Base-by-base conservation (phyloP, 2,797 vertebrate genomes). In the Brachyrhaphis roseni region DNA sequence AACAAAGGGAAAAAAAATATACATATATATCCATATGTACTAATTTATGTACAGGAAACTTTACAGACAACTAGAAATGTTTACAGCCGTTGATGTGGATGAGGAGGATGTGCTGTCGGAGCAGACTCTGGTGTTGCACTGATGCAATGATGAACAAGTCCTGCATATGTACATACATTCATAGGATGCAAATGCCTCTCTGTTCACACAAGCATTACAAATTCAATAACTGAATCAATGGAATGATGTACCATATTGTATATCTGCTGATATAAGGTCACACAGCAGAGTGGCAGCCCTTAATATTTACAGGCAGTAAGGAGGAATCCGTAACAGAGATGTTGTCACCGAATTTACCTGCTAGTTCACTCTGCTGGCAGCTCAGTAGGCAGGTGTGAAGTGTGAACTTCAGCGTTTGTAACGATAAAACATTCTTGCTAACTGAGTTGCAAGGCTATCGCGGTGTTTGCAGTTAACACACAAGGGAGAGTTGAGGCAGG, bases 151-250 rank as follows among this genome's bases (percentile, higher is more conserved):
- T 96, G 93, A 95, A 96, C 96, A 97, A 23, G 80, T 92, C 91
- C 96, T 96, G 96, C 31, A 64, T 97, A 97, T 98, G 97, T 97
- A 97, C 97, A 98, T 97, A 98, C 97, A 98, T 98, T 98, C 97
- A 98, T 97, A 97, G 96, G 96, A 97, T 97, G 97, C 91, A 95
- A 95, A 96, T 95, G 96, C 95, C 93, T 95, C 95, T 96, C 95
- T 96, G 93, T 94, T 91, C 79, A 93, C 91, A 97, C 94, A 95
- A 96, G 96, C 94, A 95, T 94, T 94, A 82, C 94, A 94, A 96
- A 96, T 96, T 96, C 95, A 66, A 96, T 96, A 93, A 95, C 87
- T 91, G 94, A 95, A 96, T 92, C 92, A 93, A 95, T 97, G 97
- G 97, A 98, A 97, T 94, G 87, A 94, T 94, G 89, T 89, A 85